Conservation (phyloP, 2,888 invertebrate genomes). For the Leistus spinibarbis region DNA sequence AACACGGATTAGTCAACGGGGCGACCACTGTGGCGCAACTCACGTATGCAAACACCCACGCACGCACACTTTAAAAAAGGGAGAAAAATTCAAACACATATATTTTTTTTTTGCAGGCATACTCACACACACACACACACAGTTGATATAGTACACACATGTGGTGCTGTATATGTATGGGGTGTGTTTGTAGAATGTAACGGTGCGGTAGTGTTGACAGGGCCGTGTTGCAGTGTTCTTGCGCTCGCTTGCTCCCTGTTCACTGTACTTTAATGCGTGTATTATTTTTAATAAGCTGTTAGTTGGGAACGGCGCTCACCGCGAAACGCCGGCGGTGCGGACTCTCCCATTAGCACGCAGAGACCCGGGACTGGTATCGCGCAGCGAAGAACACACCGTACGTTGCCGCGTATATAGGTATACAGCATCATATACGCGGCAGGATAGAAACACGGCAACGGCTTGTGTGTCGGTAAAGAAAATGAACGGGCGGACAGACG, state of each 20-base stretch:
- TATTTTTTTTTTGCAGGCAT: too few relatives aligned
- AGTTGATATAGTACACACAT: too few relatives aligned
- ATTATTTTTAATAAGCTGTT: slow-evolving; percentile 39
- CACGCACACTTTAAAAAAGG: background rate
- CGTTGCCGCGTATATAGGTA: background rate
- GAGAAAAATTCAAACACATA: background rate
- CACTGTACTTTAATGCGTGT: slow-evolving; percentile 38
- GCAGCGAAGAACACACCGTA: background rate
- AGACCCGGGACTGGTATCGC: slow-evolving; percentile 1
- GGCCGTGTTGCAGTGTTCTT: background rate
- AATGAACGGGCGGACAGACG: background rate
- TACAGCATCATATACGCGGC: background rate
- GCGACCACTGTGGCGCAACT: background rate
- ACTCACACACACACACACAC: background rate
- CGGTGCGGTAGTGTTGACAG: background rate
- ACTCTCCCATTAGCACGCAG: slow-evolving; percentile 28
- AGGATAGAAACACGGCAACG: background rate
- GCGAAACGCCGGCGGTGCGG: slow-evolving; percentile 29
- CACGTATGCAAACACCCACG: background rate
- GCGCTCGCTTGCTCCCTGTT: background rate
- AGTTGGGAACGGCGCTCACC: slow-evolving; percentile 32
- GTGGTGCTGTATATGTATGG: background rate
- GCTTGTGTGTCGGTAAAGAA: background rate
- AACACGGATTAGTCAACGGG: slow-evolving; percentile 29
- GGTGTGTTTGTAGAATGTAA: background rate